Evolutionary conservation across 1,140 invertebrate species (phyloP).

Genomic region (Drosophila sp.): DNA sequence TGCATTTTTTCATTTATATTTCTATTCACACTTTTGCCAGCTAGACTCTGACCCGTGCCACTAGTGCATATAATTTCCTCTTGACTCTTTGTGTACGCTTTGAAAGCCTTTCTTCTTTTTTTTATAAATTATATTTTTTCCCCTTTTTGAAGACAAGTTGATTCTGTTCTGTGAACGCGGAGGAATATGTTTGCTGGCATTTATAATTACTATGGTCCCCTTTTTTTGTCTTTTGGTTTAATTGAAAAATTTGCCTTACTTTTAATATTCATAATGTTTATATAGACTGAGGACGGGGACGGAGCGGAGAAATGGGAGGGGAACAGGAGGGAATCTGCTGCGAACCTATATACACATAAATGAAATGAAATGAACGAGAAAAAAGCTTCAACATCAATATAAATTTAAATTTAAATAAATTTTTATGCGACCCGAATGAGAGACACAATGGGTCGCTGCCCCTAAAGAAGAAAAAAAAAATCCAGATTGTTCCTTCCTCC

Average conservation of each 20-base stretch:
- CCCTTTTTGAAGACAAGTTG: constrained; percentile 22
- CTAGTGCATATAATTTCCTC: neutral
- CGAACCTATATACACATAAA: constrained; percentile 11
- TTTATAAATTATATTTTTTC: neutral
- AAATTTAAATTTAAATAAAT: constrained; percentile 15
- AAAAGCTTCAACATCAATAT: constrained; percentile 7
- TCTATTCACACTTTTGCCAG: neutral
- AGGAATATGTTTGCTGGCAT: constrained; percentile 32
- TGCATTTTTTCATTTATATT: constrained; percentile 3
- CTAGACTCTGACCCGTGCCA: neutral
- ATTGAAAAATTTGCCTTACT: constrained; percentile 64
- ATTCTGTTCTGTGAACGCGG: constrained; percentile 27
- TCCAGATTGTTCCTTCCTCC: neutral
- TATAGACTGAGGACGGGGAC: neutral
- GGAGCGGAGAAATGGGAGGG: neutral
- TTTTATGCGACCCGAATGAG: constrained; percentile 6
- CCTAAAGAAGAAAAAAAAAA: neutral
- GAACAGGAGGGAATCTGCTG: neutral
- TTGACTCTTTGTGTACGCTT: neutral
- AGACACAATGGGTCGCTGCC: neutral
- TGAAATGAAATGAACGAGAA: neutral
- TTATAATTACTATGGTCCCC: constrained; percentile 44
- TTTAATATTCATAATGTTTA: constrained; percentile 75
- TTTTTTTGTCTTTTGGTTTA: constrained; percentile 43
- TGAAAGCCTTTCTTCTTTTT: neutral